Conservation (phyloP, 2,113 vertebrate species). For the Seriola dumerili region DNA sequence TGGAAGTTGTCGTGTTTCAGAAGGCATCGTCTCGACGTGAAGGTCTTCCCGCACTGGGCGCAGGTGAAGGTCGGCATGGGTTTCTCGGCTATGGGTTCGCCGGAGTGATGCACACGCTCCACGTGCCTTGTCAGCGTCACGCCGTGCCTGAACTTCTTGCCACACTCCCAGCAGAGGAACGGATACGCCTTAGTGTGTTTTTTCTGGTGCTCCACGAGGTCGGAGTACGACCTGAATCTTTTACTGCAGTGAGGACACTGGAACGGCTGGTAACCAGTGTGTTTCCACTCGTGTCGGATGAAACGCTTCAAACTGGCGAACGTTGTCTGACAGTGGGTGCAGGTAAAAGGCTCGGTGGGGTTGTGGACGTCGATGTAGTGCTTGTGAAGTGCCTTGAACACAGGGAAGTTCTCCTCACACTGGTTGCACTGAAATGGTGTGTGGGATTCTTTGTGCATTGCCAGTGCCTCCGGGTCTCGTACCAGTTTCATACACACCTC, state of each 20-base stretch:
- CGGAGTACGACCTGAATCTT: constrained; percentile 75
- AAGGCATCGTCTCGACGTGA: constrained; percentile 73
- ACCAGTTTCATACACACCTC: constrained; percentile 80
- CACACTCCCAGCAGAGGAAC: constrained; percentile 81
- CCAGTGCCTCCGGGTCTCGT: constrained; percentile 71
- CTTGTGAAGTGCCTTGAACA: constrained; percentile 79
- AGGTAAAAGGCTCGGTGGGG: constrained; percentile 74
- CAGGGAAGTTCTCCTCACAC: constrained; percentile 77
- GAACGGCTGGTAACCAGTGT: constrained; percentile 78
- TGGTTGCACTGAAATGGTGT: constrained; percentile 80
- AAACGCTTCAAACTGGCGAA: constrained; percentile 78
- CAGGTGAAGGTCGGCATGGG: constrained; percentile 64
- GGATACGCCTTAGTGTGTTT: constrained; percentile 80
- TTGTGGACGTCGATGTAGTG: constrained; percentile 80
- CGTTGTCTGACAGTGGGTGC: constrained; percentile 70
- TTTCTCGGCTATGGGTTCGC: constrained; percentile 62
- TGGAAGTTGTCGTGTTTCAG: constrained; percentile 80
- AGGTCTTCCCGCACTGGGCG: constrained; percentile 74
- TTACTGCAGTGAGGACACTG: constrained; percentile 76
- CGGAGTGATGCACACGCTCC: constrained; percentile 71
- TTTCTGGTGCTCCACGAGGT: constrained; percentile 79
- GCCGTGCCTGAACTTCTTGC: constrained; percentile 78
- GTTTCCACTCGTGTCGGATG: constrained; percentile 81
- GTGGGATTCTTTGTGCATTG: constrained; percentile 80
- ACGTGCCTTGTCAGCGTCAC: constrained; percentile 76